Conservation (phyloP, 2,888 invertebrate genomes). For the Pseudoips prasinana region DNA sequence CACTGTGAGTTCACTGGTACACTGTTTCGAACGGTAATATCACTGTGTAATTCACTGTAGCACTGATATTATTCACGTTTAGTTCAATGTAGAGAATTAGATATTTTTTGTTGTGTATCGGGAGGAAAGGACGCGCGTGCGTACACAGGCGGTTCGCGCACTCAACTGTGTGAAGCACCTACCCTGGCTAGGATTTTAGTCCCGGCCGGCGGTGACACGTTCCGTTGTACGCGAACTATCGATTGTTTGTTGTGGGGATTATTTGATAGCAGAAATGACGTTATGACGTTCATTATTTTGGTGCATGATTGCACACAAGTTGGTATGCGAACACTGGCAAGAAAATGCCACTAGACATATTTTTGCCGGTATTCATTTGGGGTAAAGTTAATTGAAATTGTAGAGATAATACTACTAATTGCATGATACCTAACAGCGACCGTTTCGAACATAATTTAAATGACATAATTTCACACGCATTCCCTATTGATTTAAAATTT, state of each 20-base stretch:
- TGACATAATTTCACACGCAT: too few species aligned
- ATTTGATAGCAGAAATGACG: too few species aligned
- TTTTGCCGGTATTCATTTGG: too few species aligned
- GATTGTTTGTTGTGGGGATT: conserved; percentile 23
- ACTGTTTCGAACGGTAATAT: conserved; percentile 29
- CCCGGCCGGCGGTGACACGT: conserved; percentile 66
- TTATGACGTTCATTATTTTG: too few species aligned
- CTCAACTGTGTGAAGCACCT: conserved; percentile 57
- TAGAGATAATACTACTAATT: too few species aligned
- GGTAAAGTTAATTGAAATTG: too few species aligned
- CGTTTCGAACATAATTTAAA: too few species aligned
- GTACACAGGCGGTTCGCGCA: conserved; percentile 49
- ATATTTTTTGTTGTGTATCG: conserved; percentile 66
- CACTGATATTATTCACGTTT: conserved; percentile 44
- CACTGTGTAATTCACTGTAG: conserved; percentile 33
- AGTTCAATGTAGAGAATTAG: conserved; percentile 45
- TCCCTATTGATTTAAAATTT: too few species aligned
- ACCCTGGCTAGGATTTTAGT: conserved; percentile 68
- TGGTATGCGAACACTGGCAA: too few species aligned
- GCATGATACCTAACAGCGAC: too few species aligned
- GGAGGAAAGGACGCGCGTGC: conserved; percentile 39
- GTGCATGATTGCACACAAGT: too few species aligned
- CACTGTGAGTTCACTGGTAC: conserved; percentile 34
- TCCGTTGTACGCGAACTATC: conserved; percentile 54
- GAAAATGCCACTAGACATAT: too few species aligned